Evolutionary conservation across 2,797 vertebrate species (phyloP), one percentile per base, ranked within the genome.

Genomic region (Nyctalus aviator): DNA sequence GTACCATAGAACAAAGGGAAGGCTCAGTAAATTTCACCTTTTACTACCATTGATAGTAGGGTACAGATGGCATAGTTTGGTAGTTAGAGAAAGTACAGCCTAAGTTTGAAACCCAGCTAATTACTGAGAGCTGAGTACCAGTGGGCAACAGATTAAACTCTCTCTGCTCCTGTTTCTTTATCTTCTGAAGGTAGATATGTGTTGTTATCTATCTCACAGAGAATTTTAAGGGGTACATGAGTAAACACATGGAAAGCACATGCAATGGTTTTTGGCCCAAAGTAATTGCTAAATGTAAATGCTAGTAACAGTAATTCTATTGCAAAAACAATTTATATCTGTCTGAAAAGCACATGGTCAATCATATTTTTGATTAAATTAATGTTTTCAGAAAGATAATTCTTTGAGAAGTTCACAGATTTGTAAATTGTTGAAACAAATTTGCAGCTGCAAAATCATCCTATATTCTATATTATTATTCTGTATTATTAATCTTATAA

Each of bases 321-420:
- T 90, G 66, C 2, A 76, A 84, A 84, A 94, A 82, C 9, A 73
- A 82, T 64, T 68, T 90, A 46, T n/a, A 44, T 64, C 68, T 92
- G 6, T 10, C n/a, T 44, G 44, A 53, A 94, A 92, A 71, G 20
- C 69, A 71, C 30, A 92, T 50, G 55, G 44, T 46, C 94, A 46
- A 64, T 75, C 46, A 66, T 72, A 30, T 14, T 83, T 83, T 87
- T 20, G 15, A 18, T 71, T 84, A 46, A 82, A 62, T 62, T 32
- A 13, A 53, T 1, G 3, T 93, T 72, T 76, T 25, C 41, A 82
- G 83, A 30, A 72, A 81, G 78, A 41, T 8, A 73, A 73, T 69
- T 73, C 6, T 75, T 88, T 88, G 64, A 48, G 76, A 55, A 66
- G 35, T 69, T 85, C 82, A 77, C 23, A 94, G 21, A 88, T 68